Evolutionary conservation across 2,113 vertebrate species (phyloP).

Genomic region (Bubo scandiacus): DNA sequence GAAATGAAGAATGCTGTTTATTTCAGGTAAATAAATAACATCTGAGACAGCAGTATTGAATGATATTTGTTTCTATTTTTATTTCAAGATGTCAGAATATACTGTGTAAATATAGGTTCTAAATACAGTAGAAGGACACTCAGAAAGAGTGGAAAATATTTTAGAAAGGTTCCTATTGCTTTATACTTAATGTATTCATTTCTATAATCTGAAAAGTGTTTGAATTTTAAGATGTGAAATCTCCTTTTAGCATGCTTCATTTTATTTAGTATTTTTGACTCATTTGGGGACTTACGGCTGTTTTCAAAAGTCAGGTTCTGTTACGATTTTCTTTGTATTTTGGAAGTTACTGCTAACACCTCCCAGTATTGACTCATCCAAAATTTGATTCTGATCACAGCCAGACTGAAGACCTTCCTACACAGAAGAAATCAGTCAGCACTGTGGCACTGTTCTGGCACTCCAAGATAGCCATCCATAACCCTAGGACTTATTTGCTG

Average conservation of each 20-base stretch:
- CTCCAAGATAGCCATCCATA: background rate
- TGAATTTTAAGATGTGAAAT: background rate
- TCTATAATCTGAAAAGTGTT: background rate
- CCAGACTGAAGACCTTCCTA: background rate
- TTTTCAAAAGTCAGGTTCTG: background rate
- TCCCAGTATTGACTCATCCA: background rate
- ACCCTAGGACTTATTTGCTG: background rate
- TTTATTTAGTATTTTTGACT: background rate
- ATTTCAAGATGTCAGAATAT: background rate
- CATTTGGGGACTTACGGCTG: background rate
- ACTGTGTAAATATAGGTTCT: background rate
- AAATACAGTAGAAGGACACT: background rate
- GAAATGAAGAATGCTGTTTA: constrained; percentile 52
- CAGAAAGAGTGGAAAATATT: background rate
- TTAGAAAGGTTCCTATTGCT: background rate
- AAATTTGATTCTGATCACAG: background rate
- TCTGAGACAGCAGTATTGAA: background rate
- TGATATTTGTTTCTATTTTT: background rate
- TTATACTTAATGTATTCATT: background rate
- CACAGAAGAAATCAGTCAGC: background rate
- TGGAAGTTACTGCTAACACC: background rate
- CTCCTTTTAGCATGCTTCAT: background rate
- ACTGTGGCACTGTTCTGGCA: background rate
- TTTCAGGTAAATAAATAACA: constrained; percentile 60
- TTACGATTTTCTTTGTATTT: background rate